Base-by-base conservation (phyloP, 1,140 invertebrate species). In the Cydia fagiglandana region DNA sequence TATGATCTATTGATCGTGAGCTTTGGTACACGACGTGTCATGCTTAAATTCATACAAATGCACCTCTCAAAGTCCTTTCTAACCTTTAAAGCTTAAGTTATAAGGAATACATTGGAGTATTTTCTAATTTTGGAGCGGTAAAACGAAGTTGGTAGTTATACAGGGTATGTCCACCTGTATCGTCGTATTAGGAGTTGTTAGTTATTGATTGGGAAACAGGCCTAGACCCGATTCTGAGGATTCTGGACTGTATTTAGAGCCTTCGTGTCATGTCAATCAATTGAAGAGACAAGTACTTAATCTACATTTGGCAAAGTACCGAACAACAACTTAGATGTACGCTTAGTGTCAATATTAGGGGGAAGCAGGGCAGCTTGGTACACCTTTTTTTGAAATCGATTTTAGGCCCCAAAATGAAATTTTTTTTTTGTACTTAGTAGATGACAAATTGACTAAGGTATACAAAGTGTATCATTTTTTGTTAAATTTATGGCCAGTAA, bases 1-100 rank as follows among this genome's bases (percentile, higher is more conserved):
- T 61, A 61, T 61, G 56, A 61, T 61, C 56, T 61, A 61, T 61
- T 24, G 56, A 61, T 61, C 56, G 56, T 61, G 56, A 20, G 17
- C 56, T 24, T 61, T 61, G 56, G 17, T 61, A 12, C 56, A 61
- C 56, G 56, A 61, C 56, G 20, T 61, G 17, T 20, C 56, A 61
- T 61, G 56, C 20, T 61, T 24, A 20, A 7, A 24, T 24, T 24
- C 0, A 24, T 61, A 61, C 20, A 20, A 61, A 24, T 12, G n/a
- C 9, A 7, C 4, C 2, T 20, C 7, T 24, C 2, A 10, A 61
- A 61, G 4, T 24, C 6, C 20, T 10, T 20, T 24, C 0, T 24
- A 61, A 61, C 17, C 56, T 24, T 61, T 61, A 61, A 61, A 20
- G 5, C 7, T 61, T 10, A n/a, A 12, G 10, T 24, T 2, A 12